Conservation (phyloP, 1,140 invertebrate genomes). For the Pinna nobilis region DNA sequence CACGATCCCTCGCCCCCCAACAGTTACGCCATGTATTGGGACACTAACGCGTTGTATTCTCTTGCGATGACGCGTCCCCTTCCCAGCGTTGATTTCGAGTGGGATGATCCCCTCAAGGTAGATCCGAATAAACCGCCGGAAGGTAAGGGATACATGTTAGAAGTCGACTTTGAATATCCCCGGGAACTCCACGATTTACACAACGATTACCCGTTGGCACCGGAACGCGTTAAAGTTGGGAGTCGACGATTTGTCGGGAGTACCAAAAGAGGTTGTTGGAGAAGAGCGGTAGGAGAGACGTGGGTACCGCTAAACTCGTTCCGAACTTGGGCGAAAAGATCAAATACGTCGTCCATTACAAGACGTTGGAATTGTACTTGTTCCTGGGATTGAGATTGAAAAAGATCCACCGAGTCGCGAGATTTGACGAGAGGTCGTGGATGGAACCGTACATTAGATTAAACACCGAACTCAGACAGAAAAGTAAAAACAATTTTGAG, state of each 20-base stretch:
- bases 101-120: neutral
- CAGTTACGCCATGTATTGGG: constrained; percentile 47
- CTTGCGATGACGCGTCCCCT: constrained; percentile 28
- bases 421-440: constrained; percentile 11
- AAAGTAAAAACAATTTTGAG: constrained; percentile 72
- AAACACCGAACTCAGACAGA: constrained; percentile 56
- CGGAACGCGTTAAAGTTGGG: constrained; percentile 10
- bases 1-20: constrained; percentile 33
- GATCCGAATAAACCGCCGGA: too few relatives aligned
- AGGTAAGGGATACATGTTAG: constrained; percentile 3
- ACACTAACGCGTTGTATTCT: constrained; percentile 25
- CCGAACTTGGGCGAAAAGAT: constrained; percentile 3
- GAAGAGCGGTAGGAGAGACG: too few relatives aligned
- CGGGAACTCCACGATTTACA: constrained; percentile 28
- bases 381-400: neutral
- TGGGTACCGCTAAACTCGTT: neutral
- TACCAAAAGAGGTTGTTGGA: neutral
- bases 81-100: constrained; percentile 22
- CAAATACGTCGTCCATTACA: constrained; percentile 38
- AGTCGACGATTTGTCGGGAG: neutral
- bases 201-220: constrained; percentile 20
- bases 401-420: neutral
- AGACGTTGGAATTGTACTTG: constrained; percentile 16
- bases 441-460: constrained; percentile 36
- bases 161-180: constrained; percentile 43